Percentiles rank a stretch among this genome's conserved stretches.
Evolutionary conservation across 1,140 invertebrate species (phyloP).

Genomic region (Nephotettix cincticeps): DNA sequence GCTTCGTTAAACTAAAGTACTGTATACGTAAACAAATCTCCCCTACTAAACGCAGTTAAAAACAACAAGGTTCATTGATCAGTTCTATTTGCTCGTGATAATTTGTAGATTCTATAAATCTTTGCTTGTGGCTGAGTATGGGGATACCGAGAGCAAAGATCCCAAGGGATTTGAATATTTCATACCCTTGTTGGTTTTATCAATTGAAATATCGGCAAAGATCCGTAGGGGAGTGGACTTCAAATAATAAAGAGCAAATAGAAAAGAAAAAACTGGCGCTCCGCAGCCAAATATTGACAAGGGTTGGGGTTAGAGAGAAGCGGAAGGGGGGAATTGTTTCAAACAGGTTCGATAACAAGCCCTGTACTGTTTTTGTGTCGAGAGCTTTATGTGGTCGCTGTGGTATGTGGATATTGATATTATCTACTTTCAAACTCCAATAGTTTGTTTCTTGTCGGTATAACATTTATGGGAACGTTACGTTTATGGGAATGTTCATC

Average conservation of each 20-base stretch:
- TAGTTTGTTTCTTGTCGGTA: no score
- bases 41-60: no score
- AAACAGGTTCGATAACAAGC: background rate
- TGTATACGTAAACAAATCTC: no score
- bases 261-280: slow-evolving; percentile 10
- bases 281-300: slow-evolving; percentile 14
- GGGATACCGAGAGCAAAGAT: background rate
- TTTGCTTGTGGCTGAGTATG: background rate
- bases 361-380: no score
- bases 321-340: no score
- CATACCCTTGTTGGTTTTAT: slow-evolving; percentile 25
- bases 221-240: slow-evolving; percentile 18
- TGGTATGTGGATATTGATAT: no score
- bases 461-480: no score
- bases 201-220: slow-evolving; percentile 28
- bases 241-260: slow-evolving; percentile 28
- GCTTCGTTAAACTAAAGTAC: no score
- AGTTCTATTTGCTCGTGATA: background rate
- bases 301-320: background rate
- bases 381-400: no score
- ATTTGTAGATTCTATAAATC: background rate
- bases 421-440: no score
- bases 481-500: no score
- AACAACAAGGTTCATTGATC: no score
- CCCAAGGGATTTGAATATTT: slow-evolving; percentile 13